Conservation (phyloP, 37 sponge, comb jelly and placozoan species). For the Bolinopsis microptera region DNA sequence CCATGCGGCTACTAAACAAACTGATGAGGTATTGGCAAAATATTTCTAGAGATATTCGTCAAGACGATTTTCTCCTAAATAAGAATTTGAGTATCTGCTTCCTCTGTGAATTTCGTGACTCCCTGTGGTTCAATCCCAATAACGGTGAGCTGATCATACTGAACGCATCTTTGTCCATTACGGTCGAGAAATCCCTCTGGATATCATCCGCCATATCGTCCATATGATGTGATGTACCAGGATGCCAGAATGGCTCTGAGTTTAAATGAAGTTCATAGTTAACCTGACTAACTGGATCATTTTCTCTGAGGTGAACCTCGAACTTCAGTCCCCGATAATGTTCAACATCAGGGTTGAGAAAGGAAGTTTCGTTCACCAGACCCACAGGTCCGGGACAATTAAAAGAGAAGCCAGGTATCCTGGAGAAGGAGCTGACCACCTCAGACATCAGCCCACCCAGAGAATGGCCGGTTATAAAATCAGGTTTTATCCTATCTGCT, state of each 20-base stretch:
- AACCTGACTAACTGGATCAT: not conserved
- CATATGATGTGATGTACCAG: not conserved
- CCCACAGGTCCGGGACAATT: slow-evolving; percentile 26
- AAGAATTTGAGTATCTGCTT: not conserved
- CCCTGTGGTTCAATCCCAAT: not conserved
- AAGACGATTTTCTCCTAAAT: not conserved
- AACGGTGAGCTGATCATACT: not conserved
- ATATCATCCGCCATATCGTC: not conserved
- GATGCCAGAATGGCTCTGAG: not conserved
- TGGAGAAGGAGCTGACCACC: not conserved
- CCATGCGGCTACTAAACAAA: too few relatives aligned
- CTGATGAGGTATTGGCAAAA: too few relatives aligned
- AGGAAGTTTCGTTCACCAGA: not conserved
- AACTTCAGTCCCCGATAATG: not conserved
- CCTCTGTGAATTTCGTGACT: not conserved
- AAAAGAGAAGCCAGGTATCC: slow-evolving; percentile 8
- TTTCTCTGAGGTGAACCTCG: slow-evolving; percentile 4
- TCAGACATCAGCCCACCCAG: slow-evolving; percentile 31
- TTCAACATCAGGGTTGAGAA: not conserved
- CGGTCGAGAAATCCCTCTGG: not conserved
- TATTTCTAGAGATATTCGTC: too few relatives aligned
- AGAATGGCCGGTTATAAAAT: slow-evolving; percentile 8
- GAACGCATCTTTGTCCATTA: not conserved
- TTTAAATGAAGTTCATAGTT: not conserved
- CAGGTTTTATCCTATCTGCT: not conserved